Conservation (phyloP, 2,797 vertebrate genomes). For the Macroramphosus scolopax region DNA sequence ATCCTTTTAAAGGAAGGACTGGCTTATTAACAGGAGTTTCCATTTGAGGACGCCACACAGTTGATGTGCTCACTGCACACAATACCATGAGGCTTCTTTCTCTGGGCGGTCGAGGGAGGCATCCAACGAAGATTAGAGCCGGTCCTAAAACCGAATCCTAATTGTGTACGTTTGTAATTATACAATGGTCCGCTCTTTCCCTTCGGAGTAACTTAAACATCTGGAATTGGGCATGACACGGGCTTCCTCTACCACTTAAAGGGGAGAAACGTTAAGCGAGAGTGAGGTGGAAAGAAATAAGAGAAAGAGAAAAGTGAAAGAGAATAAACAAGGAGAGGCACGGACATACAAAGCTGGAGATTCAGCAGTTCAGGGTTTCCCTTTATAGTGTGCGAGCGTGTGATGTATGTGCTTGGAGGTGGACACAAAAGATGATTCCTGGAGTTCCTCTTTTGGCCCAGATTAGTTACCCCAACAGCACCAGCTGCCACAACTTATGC, state of each 20-base stretch:
- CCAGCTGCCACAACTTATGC: slow-evolving; percentile 29
- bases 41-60: slow-evolving; percentile 40
- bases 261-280: slow-evolving; percentile 3
- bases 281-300: too few species aligned
- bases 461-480: slow-evolving; percentile 19
- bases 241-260: slow-evolving; percentile 20
- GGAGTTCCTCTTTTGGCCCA: slow-evolving; percentile 52
- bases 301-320: slow-evolving; percentile 3
- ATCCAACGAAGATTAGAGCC: slow-evolving; percentile 39
- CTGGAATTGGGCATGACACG: slow-evolving; percentile 37
- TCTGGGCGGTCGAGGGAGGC: slow-evolving; percentile 16
- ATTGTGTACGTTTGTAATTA: slow-evolving; percentile 61
- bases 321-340: slow-evolving; percentile 12
- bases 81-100: slow-evolving; percentile 36
- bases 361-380: slow-evolving; percentile 25
- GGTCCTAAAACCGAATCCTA: slow-evolving; percentile 53
- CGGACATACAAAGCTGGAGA: slow-evolving; percentile 16
- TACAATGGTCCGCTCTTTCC: slow-evolving; percentile 45
- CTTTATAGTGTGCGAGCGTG: slow-evolving; percentile 42
- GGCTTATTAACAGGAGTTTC: slow-evolving; percentile 53
- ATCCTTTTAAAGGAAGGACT: slow-evolving; percentile 42
- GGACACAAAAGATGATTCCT: slow-evolving; percentile 55
- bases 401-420: slow-evolving; percentile 44
- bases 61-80: slow-evolving; percentile 13
- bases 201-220: slow-evolving; percentile 42